Percentiles rank a stretch among this genome's conserved stretches.
phyloP scores from a whole-genome alignment of 2,888 invertebrate species.

The Branchipolynoe longqiensis region DNA sequence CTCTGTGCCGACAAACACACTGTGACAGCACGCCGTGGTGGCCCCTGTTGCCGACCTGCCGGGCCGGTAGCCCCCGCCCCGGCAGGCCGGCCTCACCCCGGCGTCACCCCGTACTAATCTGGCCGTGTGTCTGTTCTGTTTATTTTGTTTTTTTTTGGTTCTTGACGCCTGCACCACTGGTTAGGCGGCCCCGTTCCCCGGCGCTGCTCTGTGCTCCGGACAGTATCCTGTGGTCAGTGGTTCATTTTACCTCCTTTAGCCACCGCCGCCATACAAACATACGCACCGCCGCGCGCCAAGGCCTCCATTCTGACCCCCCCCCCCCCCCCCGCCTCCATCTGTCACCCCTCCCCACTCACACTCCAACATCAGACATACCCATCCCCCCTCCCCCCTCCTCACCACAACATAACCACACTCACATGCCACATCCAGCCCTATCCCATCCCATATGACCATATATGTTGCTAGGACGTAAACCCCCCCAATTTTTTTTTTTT shows the following conservation, averaged over 20 bases:
- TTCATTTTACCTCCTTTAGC: slow-evolving; percentile 54
- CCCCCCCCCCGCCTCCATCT: too few relatives aligned
- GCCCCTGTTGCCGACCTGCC: neutral
- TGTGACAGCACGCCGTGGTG: neutral
- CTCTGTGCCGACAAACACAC: neutral
- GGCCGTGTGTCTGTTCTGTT: slow-evolving; percentile 50
- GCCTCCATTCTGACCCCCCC: too few relatives aligned
- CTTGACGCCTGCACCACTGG: slow-evolving; percentile 42
- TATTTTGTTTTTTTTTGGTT: slow-evolving; percentile 59
- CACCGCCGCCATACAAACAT: neutral
- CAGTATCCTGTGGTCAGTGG: slow-evolving; percentile 79
- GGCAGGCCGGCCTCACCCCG: neutral
- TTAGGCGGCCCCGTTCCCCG: slow-evolving; percentile 24
- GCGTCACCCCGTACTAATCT: slow-evolving; percentile 48
- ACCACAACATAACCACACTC: too few relatives aligned
- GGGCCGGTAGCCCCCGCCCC: neutral
- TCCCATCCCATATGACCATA: too few relatives aligned
- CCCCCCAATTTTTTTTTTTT: too few relatives aligned
- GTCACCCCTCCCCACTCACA: too few relatives aligned
- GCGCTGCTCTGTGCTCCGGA: slow-evolving; percentile 80
- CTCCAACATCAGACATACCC: too few relatives aligned
- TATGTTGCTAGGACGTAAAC: too few relatives aligned
- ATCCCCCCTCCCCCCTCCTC: too few relatives aligned
- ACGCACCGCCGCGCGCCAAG: too few relatives aligned
- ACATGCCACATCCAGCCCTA: too few relatives aligned